A percentile compares a stretch with the other conserved stretches of the same genome.
Evolutionary conservation across 2,113 vertebrate genomes (phyloP).

Genomic region (Hymenochirus boettgeri): DNA sequence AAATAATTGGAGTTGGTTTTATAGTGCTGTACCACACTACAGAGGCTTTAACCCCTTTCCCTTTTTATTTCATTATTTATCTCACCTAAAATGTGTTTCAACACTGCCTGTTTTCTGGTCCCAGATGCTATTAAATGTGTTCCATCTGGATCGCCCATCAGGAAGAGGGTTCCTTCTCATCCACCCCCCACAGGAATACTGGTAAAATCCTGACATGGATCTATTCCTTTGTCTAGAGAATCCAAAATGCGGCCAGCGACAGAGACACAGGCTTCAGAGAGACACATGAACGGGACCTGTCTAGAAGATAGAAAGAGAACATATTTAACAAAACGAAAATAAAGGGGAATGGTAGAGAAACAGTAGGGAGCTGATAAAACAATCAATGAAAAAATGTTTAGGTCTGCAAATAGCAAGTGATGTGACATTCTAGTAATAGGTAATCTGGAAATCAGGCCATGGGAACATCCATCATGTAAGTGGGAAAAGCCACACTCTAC

Average conservation of each 20-base stretch:
- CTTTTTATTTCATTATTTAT: not conserved
- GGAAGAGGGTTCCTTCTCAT: constrained; percentile 90
- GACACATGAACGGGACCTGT: constrained; percentile 74
- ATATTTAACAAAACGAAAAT: constrained; percentile 24
- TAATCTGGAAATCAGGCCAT: no score
- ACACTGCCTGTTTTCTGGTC: constrained; percentile 95
- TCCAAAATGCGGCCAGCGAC: constrained; percentile 91
- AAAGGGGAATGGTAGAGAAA: not conserved
- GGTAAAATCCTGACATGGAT: constrained; percentile 97
- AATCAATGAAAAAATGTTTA: not conserved
- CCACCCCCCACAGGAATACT: constrained; percentile 93
- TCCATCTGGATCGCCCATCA: constrained; percentile 88
- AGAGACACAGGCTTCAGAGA: constrained; percentile 82
- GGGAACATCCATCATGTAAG: no score
- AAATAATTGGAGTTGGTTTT: no score
- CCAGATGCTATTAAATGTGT: constrained; percentile 96
- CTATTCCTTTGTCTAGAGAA: constrained; percentile 74
- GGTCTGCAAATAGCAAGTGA: no score
- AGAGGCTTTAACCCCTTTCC: no score
- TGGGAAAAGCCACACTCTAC: no score
- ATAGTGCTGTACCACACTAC: no score
- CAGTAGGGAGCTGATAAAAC: not conserved
- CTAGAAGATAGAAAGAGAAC: constrained; percentile 50
- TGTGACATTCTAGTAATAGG: no score
- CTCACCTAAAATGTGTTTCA: constrained; percentile 92